Evolutionary conservation across 2,113 vertebrate genomes (phyloP), one percentile per base, ranked within the genome.

Genomic region (Poeciliopsis retropinna): DNA sequence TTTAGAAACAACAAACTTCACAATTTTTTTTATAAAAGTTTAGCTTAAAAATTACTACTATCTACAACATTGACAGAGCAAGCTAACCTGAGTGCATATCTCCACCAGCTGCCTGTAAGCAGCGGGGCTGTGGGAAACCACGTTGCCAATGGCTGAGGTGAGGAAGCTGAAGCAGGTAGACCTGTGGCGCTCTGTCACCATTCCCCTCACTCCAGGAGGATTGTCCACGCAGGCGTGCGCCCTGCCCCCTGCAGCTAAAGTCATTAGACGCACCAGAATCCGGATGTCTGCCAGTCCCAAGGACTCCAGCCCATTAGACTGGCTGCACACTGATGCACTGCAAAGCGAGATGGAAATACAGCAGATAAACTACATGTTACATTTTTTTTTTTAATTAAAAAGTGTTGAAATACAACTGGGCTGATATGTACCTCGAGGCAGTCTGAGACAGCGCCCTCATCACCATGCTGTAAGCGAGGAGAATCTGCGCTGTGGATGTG

Each of bases 401-500:
- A 47, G 13, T 77, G 14, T 72, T 0, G 19, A 25, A 11, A 37
- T n/a, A 27, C 9, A 28, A 15, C 31, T 70, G 3, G 41, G 30
- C 31, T 28, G 13, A 60, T 44, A 63, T 6, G 28, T 71, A 95
- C 95, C 93, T 94, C 22, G 92, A 93, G 25, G 94, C 92, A 27
- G 92, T 94, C 72, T 94, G 92, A 69, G 95, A 94, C 47, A 95
- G 88, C 5, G 93, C 94, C 70, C 89, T 94, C 89, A 95, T 95
- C 88, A 95, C 94, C 83, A 95, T 94, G 87, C 90, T 94, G 81
- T 95, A 95, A 3, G 94, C 94, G n/a, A 95, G 85, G 79, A 95
- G 88, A 60, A 95, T 94, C 91, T 95, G 94, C 5, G 95, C 92
- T 0, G 95, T 94, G 73, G 91, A 89, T 7, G 94, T 94, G 63